Conservation (phyloP, 1,140 invertebrate genomes). For the Bombus consobrinus region DNA sequence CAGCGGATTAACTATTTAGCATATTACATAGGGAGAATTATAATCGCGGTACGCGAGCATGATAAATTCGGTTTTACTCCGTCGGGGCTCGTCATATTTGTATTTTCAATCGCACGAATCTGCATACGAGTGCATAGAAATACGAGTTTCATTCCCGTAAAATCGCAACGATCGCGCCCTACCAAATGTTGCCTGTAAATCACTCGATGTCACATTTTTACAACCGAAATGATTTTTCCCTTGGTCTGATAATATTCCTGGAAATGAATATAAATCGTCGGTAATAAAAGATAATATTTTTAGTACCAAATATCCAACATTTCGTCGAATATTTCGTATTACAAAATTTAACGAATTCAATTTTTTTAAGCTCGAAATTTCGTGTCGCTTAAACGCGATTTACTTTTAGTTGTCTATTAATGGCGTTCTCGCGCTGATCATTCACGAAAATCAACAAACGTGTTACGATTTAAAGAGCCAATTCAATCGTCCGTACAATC, state of each 20-base stretch:
- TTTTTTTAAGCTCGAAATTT: not conserved
- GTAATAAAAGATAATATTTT: no score
- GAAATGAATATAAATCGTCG: no score
- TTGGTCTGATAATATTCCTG: no score
- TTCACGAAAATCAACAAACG: not conserved
- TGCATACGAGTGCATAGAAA: not conserved
- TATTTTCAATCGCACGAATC: constrained; percentile 8
- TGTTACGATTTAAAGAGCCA: not conserved
- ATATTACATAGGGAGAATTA: not conserved
- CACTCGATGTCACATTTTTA: not conserved
- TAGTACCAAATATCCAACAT: no score
- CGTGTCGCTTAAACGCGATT: not conserved
- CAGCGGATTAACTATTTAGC: constrained; percentile 9
- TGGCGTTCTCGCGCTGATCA: not conserved
- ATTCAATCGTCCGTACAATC: no score
- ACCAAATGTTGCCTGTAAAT: not conserved
- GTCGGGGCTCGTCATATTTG: not conserved
- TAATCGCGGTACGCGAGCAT: not conserved
- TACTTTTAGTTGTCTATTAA: not conserved
- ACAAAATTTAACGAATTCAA: not conserved
- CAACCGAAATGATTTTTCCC: no score
- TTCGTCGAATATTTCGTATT: not conserved
- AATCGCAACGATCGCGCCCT: not conserved
- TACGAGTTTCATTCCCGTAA: not conserved
- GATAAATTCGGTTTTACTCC: constrained; percentile 18